A percentile compares a stretch with the other conserved stretches of the same genome.
These are phyloP conservation scores for Pocillopora damicornis DNA, from an alignment of 64 coral and sea anemone genomes.

Conservation along the genomic window DNA sequence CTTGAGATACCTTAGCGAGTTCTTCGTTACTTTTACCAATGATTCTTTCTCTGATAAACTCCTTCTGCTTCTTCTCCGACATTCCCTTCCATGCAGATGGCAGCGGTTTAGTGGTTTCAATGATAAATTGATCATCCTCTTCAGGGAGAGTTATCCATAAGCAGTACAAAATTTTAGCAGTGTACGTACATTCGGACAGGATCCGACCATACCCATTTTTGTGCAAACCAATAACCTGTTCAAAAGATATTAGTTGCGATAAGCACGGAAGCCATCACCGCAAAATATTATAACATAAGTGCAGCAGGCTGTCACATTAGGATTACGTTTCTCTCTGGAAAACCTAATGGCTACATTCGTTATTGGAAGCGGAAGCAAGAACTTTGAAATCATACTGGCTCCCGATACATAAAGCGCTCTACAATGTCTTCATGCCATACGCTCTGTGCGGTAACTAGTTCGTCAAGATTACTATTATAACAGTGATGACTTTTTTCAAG, in stretches of 20 bases:
- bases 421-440: no score
- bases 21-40: constrained; percentile 71
- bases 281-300: no score
- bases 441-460: no score
- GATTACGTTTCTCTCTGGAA: no score
- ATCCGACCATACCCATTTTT: constrained; percentile 83
- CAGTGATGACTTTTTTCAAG: no score
- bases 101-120: constrained; percentile 66
- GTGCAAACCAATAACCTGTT: constrained; percentile 78
- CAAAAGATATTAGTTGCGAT: background rate
- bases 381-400: no score
- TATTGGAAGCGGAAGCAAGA: no score
- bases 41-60: constrained; percentile 66
- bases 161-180: constrained; percentile 85
- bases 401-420: no score
- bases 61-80: constrained; percentile 17
- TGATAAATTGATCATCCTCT: constrained; percentile 68
- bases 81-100: background rate
- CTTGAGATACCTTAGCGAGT: constrained; percentile 38
- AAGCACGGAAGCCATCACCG: no score
- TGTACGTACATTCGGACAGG: constrained; percentile 77
- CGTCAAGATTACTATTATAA: no score
- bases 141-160: constrained; percentile 62
- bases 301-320: no score
- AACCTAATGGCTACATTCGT: no score